These are phyloP conservation scores for Ameiurus melas DNA, from an alignment of 2,113 vertebrate genomes.

Conservation along the genomic window DNA sequence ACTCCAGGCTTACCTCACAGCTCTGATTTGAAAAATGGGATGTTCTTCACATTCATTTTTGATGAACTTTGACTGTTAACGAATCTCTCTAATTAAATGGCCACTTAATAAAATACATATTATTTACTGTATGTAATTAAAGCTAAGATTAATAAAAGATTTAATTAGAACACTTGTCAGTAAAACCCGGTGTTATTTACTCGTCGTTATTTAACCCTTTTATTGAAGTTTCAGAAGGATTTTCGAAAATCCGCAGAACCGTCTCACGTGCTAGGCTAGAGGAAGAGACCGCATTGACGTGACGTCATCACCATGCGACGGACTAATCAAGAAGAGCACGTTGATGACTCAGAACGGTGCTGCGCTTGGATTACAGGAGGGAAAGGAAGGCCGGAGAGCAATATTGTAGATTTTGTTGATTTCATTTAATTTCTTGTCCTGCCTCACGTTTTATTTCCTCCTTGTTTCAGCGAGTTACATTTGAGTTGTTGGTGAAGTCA, in stretches of 20 bases:
- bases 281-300: neutral
- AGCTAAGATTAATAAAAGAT: neutral
- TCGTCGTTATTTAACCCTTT: neutral
- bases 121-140: neutral
- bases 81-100: neutral
- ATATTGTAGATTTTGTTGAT: neutral
- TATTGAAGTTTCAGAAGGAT: no score
- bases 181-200: neutral
- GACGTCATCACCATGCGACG: conserved; percentile 53
- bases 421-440: neutral
- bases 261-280: neutral
- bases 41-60: neutral
- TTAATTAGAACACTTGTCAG: neutral
- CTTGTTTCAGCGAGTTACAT: neutral
- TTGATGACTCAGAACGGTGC: conserved; percentile 36
- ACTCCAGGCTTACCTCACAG: neutral
- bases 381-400: neutral
- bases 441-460: neutral
- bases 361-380: neutral
- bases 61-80: neutral
- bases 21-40: neutral
- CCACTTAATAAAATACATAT: neutral
- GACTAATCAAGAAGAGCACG: conserved; percentile 51
- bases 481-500: neutral
- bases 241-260: neutral